phyloP scores from a whole-genome alignment of 2,797 vertebrate species.

The Jordanella pulchra region DNA sequence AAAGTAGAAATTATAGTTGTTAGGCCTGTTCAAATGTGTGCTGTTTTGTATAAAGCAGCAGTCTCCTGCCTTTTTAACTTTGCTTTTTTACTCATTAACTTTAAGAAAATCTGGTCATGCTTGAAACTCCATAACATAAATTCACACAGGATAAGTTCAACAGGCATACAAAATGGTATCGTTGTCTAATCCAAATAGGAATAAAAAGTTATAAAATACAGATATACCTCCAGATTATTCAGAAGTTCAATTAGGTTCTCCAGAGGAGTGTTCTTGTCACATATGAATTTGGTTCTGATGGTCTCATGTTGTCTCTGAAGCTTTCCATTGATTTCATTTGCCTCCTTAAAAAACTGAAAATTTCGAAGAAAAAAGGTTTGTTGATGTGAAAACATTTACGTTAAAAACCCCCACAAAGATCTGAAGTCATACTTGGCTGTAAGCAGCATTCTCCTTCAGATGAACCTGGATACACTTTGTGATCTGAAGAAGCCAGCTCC shows the following conservation, averaged over 20 bases:
- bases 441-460: slow-evolving; percentile 93
- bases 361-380: slow-evolving; percentile 1
- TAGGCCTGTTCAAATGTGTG: too few relatives aligned
- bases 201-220: neutral
- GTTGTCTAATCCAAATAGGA: neutral
- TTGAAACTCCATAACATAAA: neutral
- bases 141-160: slow-evolving; percentile 10
- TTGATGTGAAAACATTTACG: neutral
- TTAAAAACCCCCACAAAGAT: neutral
- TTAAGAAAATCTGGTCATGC: neutral
- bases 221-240: slow-evolving; percentile 88
- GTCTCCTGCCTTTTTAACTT: too few relatives aligned
- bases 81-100: neutral
- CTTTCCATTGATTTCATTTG: slow-evolving; percentile 86
- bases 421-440: slow-evolving; percentile 85
- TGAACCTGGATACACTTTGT: slow-evolving; percentile 94
- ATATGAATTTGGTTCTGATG: slow-evolving; percentile 87
- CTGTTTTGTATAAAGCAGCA: too few relatives aligned
- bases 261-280: slow-evolving; percentile 87
- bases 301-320: slow-evolving; percentile 87
- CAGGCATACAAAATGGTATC: slow-evolving; percentile 1
- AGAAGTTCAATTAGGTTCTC: slow-evolving; percentile 87
- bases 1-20: neutral
- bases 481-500: slow-evolving; percentile 98
- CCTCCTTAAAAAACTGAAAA: slow-evolving; percentile 93